Conservation (phyloP, 2,113 vertebrate genomes). For the Gopherus evgoodei region DNA sequence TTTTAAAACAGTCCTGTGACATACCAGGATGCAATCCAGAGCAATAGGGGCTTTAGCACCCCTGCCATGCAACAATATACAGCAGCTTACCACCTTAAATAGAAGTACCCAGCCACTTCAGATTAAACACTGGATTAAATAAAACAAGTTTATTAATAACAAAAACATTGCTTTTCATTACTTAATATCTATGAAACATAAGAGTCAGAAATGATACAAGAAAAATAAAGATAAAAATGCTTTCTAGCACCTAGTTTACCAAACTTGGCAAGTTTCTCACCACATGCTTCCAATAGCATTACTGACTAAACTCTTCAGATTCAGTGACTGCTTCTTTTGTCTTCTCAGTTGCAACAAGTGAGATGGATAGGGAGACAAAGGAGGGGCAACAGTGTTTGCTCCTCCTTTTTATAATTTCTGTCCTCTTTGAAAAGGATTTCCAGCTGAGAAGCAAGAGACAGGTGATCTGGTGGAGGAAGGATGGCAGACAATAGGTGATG, state of each 20-base stretch:
- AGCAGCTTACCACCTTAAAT: too few relatives aligned
- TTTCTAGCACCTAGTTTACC: not conserved
- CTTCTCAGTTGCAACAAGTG: not conserved
- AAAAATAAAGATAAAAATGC: not conserved
- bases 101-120: not conserved
- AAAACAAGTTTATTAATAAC: not conserved
- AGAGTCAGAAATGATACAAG: not conserved
- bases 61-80: too few relatives aligned
- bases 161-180: not conserved
- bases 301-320: not conserved
- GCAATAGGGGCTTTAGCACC: too few relatives aligned
- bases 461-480: not conserved
- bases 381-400: not conserved
- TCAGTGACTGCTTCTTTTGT: not conserved
- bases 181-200: not conserved
- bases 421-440: not conserved
- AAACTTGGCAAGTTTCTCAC: not conserved
- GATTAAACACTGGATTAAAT: not conserved
- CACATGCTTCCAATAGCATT: not conserved
- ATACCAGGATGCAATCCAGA: too few relatives aligned
- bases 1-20: not conserved
- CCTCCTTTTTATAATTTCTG: not conserved
- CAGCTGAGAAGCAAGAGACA: not conserved
- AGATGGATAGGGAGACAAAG: not conserved
- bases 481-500: too few relatives aligned